Evolutionary conservation across 2,888 invertebrate species (phyloP).

Genomic region (Sylvicola cinctus): DNA sequence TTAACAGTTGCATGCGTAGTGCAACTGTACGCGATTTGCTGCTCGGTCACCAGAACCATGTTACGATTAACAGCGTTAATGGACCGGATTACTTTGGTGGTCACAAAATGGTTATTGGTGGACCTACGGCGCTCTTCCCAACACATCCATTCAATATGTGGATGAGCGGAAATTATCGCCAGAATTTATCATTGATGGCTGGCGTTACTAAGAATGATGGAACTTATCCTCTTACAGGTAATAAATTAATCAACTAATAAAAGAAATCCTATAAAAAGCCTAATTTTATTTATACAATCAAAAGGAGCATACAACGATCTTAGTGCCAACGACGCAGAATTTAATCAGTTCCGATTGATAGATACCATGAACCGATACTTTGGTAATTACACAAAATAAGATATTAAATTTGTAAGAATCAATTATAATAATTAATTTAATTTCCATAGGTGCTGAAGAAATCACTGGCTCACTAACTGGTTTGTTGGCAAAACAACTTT

Average conservation of each 20-base stretch:
- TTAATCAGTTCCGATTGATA: too few relatives aligned
- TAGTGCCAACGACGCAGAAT: too few relatives aligned
- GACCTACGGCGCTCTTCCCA: constrained; percentile 14
- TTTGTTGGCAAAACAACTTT: background rate
- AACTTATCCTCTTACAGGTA: constrained; percentile 14
- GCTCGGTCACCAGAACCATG: constrained; percentile 15
- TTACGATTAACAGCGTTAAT: constrained; percentile 13
- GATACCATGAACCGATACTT: too few relatives aligned
- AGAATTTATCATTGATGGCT: constrained; percentile 25
- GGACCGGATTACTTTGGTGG: constrained; percentile 17
- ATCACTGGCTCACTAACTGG: background rate
- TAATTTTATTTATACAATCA: too few relatives aligned
- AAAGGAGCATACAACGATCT: too few relatives aligned
- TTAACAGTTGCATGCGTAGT: constrained; percentile 17
- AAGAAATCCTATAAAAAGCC: too few relatives aligned
- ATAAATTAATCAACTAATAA: background rate
- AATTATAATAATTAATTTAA: too few relatives aligned
- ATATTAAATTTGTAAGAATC: too few relatives aligned
- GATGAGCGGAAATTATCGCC: constrained; percentile 15
- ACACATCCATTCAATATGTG: constrained; percentile 18
- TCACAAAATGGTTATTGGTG: constrained; percentile 17
- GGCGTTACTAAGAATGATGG: constrained; percentile 29
- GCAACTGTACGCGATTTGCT: too few relatives aligned
- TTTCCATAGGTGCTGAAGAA: too few relatives aligned
- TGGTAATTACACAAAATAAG: too few relatives aligned